Evolutionary conservation across 37 sponge, comb jelly and placozoan genomes (phyloP).

Genomic region (Chondrosia reniformis): DNA sequence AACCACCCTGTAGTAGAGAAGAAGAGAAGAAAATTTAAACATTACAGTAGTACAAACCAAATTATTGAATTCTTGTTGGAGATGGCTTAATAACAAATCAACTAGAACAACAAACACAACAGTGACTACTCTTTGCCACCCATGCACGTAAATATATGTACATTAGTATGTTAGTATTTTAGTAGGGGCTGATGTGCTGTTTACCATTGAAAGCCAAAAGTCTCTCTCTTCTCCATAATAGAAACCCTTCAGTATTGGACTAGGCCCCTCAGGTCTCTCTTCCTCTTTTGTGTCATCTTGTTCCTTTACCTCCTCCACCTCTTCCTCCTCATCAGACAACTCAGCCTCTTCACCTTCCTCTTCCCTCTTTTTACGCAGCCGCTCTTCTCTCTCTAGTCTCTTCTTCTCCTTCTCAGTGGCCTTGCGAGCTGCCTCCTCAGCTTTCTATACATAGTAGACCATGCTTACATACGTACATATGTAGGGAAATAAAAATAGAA

Average conservation of each 20-base stretch:
- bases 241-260: slow-evolving; percentile 63
- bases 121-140: no score
- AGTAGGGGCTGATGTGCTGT: no score
- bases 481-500: background rate
- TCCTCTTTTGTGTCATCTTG: slow-evolving; percentile 37
- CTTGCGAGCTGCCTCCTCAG: slow-evolving; percentile 61
- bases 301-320: slow-evolving; percentile 26
- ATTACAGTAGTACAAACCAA: background rate
- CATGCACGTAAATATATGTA: slow-evolving; percentile 15
- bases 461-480: background rate
- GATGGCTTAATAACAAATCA: no score
- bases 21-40: background rate
- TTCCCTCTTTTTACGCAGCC: slow-evolving; percentile 29
- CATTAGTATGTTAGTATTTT: background rate
- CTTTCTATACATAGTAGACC: slow-evolving; percentile 32
- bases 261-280: slow-evolving; percentile 53
- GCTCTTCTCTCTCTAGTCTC: slow-evolving; percentile 59
- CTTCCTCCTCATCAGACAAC: slow-evolving; percentile 55
- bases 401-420: slow-evolving; percentile 53
- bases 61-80: no score
- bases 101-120: no score
- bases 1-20: slow-evolving; percentile 58
- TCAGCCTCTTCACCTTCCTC: slow-evolving; percentile 78
- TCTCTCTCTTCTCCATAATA: slow-evolving; percentile 20
- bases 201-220: slow-evolving; percentile 90